A percentile compares a stretch with the other conserved stretches of the same genome.
Conservation (phyloP, 2,113 vertebrate species). For the Cacatua alba region DNA sequence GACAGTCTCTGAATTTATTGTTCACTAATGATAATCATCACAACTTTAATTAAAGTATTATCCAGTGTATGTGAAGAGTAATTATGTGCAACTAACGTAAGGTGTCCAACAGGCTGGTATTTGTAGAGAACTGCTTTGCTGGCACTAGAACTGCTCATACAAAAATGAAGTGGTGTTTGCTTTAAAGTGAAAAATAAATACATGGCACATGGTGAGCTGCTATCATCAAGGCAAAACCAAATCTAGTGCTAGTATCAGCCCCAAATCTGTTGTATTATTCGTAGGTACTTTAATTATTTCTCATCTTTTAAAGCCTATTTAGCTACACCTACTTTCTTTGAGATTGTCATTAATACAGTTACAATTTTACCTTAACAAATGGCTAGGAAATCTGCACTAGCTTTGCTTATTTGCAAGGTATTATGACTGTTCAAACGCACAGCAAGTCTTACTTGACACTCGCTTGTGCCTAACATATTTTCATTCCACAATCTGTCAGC, state of each 20-base stretch:
- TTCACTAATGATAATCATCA: conserved; percentile 78
- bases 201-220: conserved; percentile 35
- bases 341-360: background rate
- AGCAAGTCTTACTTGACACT: background rate
- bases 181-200: conserved; percentile 68
- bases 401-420: background rate
- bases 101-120: conserved; percentile 67
- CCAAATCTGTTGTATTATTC: background rate
- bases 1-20: conserved; percentile 75
- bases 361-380: background rate
- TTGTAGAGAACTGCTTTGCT: conserved; percentile 61
- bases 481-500: background rate
- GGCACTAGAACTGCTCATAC: conserved; percentile 30
- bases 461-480: background rate
- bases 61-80: conserved; percentile 72
- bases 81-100: conserved; percentile 73
- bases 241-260: background rate
- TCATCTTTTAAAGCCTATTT: background rate
- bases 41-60: conserved; percentile 81
- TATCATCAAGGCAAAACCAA: background rate
- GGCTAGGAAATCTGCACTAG: background rate
- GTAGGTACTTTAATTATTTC: background rate
- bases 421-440: background rate
- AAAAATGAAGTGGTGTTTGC: conserved; percentile 63
- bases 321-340: background rate